Percentiles rank a stretch among this genome's conserved stretches.
phyloP scores from a whole-genome alignment of 1,140 invertebrate genomes.

The Euborellia annulipes region DNA sequence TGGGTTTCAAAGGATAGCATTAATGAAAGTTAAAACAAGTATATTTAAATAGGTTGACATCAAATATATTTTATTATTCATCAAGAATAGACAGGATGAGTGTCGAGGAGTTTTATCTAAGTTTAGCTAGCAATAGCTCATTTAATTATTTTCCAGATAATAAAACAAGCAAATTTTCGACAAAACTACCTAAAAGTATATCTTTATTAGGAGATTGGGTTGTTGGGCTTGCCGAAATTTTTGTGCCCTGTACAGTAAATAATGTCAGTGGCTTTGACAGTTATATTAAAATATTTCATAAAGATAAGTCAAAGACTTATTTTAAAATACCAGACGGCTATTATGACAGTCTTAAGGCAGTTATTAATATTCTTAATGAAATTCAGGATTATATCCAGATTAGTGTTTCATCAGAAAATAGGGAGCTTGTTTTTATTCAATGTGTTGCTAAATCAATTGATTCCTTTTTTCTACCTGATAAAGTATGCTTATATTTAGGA shows the following conservation, averaged over 20 bases:
- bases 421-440: not conserved
- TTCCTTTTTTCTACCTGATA: not conserved
- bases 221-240: not conserved
- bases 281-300: not conserved
- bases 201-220: not conserved
- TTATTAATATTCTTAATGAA: not conserved
- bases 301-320: not conserved
- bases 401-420: not conserved
- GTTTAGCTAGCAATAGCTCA: not conserved
- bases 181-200: not conserved
- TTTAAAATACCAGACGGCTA: not conserved
- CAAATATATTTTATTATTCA: no score
- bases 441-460: not conserved
- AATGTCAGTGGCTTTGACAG: not conserved
- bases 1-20: not conserved
- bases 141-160: not conserved
- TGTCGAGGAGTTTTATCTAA: not conserved
- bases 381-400: not conserved
- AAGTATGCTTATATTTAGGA: not conserved
- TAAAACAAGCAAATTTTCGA: not conserved
- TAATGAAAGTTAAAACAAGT: no score
- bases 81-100: no score
- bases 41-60: no score
- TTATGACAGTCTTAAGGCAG: not conserved
- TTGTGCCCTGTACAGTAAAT: not conserved